These are phyloP conservation scores for Sebastes baramenuke DNA, from an alignment of 2,797 vertebrate species.

Conservation along the genomic window DNA sequence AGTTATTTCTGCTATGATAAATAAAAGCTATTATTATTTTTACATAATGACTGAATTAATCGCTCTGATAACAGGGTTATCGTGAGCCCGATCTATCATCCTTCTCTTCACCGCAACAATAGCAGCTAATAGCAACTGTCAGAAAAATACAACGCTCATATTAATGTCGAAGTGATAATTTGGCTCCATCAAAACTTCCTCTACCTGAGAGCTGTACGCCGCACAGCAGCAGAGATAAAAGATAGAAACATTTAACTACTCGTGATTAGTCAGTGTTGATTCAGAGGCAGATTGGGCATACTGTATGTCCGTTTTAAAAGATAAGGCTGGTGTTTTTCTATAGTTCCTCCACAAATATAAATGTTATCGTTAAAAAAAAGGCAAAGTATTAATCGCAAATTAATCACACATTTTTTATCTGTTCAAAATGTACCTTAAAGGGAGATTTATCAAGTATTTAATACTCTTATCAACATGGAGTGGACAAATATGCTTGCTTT, in stretches of 20 bases:
- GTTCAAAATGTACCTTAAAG: too few species aligned
- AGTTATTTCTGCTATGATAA: conserved; percentile 48
- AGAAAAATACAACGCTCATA: conserved; percentile 15
- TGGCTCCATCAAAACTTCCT: conserved; percentile 11
- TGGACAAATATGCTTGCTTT: too few species aligned
- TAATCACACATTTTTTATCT: too few species aligned
- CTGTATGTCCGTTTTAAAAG: background rate
- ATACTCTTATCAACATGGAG: too few species aligned
- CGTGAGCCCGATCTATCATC: conserved; percentile 50
- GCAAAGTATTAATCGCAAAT: too few species aligned
- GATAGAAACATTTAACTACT: background rate
- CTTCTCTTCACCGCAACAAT: conserved; percentile 36
- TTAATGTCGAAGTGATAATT: conserved; percentile 22
- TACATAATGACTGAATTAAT: conserved; percentile 55
- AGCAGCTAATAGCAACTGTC: conserved; percentile 39
- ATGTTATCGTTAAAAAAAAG: background rate
- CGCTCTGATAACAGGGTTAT: conserved; percentile 54
- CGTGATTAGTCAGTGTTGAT: background rate
- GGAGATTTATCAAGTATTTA: too few species aligned
- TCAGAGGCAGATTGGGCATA: background rate
- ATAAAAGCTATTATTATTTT: conserved; percentile 59
- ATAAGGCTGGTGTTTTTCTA: background rate
- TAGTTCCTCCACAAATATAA: background rate
- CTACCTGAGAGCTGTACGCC: background rate
- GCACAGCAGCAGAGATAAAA: conserved; percentile 9